Base-by-base conservation (phyloP, 2,797 vertebrate species). In the Galagoides demidoff region DNA sequence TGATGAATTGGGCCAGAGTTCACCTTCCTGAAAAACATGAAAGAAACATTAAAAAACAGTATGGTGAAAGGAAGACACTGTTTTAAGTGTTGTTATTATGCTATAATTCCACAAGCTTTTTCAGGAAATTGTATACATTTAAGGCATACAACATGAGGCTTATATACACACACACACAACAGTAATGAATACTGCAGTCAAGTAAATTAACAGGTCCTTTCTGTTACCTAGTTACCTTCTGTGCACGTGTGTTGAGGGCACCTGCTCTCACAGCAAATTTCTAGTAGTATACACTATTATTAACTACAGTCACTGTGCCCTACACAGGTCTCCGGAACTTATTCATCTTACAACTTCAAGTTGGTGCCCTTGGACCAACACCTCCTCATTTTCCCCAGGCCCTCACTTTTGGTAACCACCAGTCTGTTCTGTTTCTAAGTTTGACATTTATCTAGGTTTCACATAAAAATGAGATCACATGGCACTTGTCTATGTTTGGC, bases 1-100 rank as follows among this genome's bases (percentile, higher is more conserved):
- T 2, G 99, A 99, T 45, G 97, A 98, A 59, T 98, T 99, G 7
- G 99, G 99, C 98, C 99, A 99, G 90, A 99, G 97, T 39, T 99
- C 99, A 2, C 99, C 99, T 93, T 99, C 99, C 99, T 99, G 96
- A 89, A 98, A 97, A 91, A 95, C 89, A 88, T 87, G 91, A 98
- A 84, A 95, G 20, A 71, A 95, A 96, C 63, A 12, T 78, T 90
- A 61, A 76, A 93, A 82, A 92, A 81, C 1, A 1, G 17, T 37
- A 16, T 2, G 37, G 95, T 52, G 19, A 90, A 90, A 61, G 29
- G 74, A 88, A 96, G 34, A 16, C 2, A 52, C n/a, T 85, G 52
- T 17, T 90, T 88, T 49, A 91, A 94, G 63, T 49, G 7, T 52
- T 59, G 20, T 49, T 83, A 43, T 74, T 90, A 77, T 9, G 31